Evolutionary conservation across 2,113 vertebrate species (phyloP).

Genomic region (Ceyx cyanopectus): DNA sequence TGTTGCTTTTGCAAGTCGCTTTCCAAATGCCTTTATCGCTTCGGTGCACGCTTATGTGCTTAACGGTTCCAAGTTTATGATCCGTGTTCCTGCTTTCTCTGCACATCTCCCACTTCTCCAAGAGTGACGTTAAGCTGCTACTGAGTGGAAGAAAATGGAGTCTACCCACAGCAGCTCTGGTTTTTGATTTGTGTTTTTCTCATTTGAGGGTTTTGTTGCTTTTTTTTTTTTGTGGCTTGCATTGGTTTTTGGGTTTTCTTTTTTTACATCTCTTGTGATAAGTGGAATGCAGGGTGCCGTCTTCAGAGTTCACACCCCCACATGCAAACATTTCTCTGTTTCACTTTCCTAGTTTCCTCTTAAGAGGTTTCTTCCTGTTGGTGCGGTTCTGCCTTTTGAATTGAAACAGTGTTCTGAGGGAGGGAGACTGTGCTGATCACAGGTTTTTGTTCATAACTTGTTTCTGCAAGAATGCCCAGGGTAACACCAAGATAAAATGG

Average conservation of each 20-base stretch:
- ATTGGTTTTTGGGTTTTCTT: neutral
- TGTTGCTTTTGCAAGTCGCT: accelerated
- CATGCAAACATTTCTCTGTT: neutral
- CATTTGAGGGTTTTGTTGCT: no score
- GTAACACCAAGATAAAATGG: neutral
- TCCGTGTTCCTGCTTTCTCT: accelerated
- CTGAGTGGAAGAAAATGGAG: neutral
- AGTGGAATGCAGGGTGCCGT: neutral
- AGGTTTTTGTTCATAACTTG: neutral
- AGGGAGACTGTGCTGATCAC: neutral
- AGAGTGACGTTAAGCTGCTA: no score
- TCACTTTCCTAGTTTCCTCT: accelerated
- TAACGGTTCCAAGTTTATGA: accelerated
- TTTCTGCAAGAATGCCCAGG: neutral
- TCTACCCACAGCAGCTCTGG: no score
- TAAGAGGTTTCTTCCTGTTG: neutral
- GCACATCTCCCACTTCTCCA: accelerated
- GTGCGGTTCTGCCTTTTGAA: accelerated
- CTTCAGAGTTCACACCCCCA: neutral
- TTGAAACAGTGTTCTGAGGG: neutral
- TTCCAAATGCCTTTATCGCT: accelerated
- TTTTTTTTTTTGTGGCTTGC: no score
- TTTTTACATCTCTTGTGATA: no score
- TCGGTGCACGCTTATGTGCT: accelerated
- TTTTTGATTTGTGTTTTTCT: neutral